Evolutionary conservation across 2,888 invertebrate species (phyloP), one percentile per base, ranked within the genome.

Genomic region (Eupithecia insigniata): DNA sequence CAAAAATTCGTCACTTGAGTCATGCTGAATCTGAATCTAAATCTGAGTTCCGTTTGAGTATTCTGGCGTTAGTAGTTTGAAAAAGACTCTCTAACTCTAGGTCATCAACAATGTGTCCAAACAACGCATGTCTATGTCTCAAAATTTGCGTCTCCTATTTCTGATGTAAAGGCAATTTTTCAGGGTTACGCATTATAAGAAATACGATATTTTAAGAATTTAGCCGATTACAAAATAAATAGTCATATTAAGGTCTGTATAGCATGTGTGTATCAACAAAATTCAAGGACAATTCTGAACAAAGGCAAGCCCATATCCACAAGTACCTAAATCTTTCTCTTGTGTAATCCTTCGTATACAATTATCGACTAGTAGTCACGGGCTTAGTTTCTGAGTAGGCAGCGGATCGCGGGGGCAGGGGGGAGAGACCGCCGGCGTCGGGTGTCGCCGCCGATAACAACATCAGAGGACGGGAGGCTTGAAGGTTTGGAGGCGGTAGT

Each of bases 371-470:
- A 60, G 30, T 16, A 58, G 39, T 16, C 16, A 32, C 30, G 34
- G 61, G 82, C 77, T 78, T 80, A 80, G 80, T 74, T 77, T 71
- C 78, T 79, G 70, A 72, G 78, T 74, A 77, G 67, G 60, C 43
- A 62, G 67, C 36, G 71, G 34, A 14, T 65, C 58, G 79, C 83
- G 86, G 85, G 85, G 83, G 51, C 18, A 6, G 6, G 22, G 5
- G 2, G 22, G n/a, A 6, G n/a, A 16, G n/a, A 81, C 76, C 83
- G 86, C 89, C 89, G 90, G 90, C 91, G 92, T 90, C 90, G 92
- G 90, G 90, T 90, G 92, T 91, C 93, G 92, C 91, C 91, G 66
- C 68, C 91, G 93, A 93, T 93, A 93, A 93, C 93, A 92, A 92
- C 93, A 93, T 92, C 93, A 92, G 92, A 55, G 55, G 55, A 26